Percentiles rank a stretch among this genome's conserved stretches.
Conservation (phyloP, 2,113 vertebrate genomes). For the Ornithorhynchus anatinus region DNA sequence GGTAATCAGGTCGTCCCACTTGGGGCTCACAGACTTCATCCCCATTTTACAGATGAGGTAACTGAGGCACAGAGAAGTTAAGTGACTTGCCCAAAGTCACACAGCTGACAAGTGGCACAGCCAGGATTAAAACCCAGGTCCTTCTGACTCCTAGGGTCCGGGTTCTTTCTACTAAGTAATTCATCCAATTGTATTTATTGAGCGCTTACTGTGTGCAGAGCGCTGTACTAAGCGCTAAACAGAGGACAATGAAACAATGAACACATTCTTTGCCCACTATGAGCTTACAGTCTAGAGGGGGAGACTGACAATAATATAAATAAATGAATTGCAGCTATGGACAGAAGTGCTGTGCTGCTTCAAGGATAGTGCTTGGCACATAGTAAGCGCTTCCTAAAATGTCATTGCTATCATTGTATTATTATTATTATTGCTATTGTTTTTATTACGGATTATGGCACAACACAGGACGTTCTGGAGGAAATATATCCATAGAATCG, state of each 20-base stretch:
- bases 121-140: not conserved
- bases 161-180: not conserved
- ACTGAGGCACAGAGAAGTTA: not conserved
- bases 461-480: no score
- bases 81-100: not conserved
- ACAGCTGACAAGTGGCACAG: not conserved
- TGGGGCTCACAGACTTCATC: not conserved
- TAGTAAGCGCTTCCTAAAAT: no score
- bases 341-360: no score
- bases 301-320: no score
- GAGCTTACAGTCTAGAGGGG: no score
- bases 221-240: no score
- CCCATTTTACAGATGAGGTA: not conserved
- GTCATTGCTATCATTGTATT: no score
- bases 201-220: no score
- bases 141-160: not conserved
- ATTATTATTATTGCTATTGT: not conserved
- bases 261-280: no score
- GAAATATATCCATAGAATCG: no score
- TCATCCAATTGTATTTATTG: not conserved
- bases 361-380: not conserved
- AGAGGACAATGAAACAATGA: no score
- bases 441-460: accelerated
- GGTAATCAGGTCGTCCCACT: not conserved
- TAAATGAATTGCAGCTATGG: no score